Evolutionary conservation across 1,140 invertebrate genomes (phyloP).

Genomic region (Trichoplusia ni): DNA sequence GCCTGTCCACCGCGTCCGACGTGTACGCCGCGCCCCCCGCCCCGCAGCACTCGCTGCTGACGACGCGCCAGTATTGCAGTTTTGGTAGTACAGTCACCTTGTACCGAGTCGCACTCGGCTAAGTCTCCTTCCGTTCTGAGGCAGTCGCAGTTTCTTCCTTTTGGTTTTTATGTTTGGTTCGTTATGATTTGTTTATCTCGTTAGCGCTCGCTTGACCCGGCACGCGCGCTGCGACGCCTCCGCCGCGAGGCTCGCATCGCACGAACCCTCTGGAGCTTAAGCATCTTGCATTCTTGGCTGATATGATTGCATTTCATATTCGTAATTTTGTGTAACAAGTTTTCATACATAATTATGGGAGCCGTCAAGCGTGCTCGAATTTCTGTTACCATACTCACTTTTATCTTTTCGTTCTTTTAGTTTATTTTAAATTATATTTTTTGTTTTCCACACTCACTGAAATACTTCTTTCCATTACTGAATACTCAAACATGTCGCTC

Average conservation of each 20-base stretch:
- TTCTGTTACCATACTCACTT: conserved; percentile 31
- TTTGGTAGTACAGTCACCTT: conserved; percentile 93
- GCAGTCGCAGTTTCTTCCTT: conserved; percentile 77
- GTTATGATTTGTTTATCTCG: conserved; percentile 43
- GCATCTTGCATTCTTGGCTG: background rate
- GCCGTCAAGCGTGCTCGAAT: conserved; percentile 44
- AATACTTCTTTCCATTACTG: conserved; percentile 60
- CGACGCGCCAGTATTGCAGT: conserved; percentile 94
- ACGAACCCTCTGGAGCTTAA: background rate
- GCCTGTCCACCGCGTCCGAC: conserved; percentile 90
- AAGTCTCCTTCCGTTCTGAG: conserved; percentile 68
- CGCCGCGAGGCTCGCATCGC: background rate
- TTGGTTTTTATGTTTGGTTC: conserved; percentile 35
- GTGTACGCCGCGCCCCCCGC: conserved; percentile 82
- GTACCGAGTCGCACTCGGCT: conserved; percentile 57
- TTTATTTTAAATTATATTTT: conserved; percentile 47
- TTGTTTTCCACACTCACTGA: conserved; percentile 49
- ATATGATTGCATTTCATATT: background rate
- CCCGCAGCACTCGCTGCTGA: conserved; percentile 86
- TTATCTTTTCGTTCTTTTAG: conserved; percentile 40
- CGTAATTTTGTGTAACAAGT: too few relatives aligned
- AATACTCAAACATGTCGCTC: conserved; percentile 40
- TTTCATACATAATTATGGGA: too few relatives aligned
- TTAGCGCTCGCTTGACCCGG: conserved; percentile 24
- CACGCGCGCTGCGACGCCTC: background rate